Base-by-base conservation (phyloP, 2,888 invertebrate genomes). In the Xestia sexstrigata region DNA sequence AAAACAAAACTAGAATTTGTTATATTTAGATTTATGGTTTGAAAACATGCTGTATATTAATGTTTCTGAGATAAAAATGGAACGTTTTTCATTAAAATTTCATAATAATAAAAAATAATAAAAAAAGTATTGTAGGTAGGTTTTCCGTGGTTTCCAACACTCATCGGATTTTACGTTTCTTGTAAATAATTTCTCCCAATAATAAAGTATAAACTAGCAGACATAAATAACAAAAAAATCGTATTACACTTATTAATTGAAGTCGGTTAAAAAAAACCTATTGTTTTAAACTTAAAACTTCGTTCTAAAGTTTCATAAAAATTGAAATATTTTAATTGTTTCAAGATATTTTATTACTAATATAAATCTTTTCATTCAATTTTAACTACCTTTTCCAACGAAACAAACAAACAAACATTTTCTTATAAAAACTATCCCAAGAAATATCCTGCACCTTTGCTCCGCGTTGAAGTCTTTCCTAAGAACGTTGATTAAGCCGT, bases 381-480 rank as follows among this genome's bases (percentile, higher is more conserved):
- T 30, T 62, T 23, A 63, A 23, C 30, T 23, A 1, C 9, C 8
- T 23, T 70, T 26, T 55, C 3, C 20, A 5, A 23, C 2, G 1
- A 13, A 45, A 30, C 0, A 58, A 42, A 30, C 0, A 58, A 42
- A 30, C 8, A n/a, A 35, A 13, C 1, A 26, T 9, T 60, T 52
- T 26, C 23, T 26, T 23, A 9, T 2, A 55, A 81, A 58, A 60
- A 0, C 49, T 23, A 49, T 39, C 35, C 0, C 4, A 60, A 74
- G 8, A 42, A 4, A 17, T 71, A 70, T n/a, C 39, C 26, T n/a
- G 30, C 63, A 69, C 65, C 70, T 52, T 67, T 13, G 63, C 68
- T 85, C 69, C 84, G 79, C 91, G 91, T 91, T 91, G 90, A 91
- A 83, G 85, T 91, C 91, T 91, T 90, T 90, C 72, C 82, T 85